Evolutionary conservation across 2,888 invertebrate species (phyloP).

Genomic region (Endotricha flammealis): DNA sequence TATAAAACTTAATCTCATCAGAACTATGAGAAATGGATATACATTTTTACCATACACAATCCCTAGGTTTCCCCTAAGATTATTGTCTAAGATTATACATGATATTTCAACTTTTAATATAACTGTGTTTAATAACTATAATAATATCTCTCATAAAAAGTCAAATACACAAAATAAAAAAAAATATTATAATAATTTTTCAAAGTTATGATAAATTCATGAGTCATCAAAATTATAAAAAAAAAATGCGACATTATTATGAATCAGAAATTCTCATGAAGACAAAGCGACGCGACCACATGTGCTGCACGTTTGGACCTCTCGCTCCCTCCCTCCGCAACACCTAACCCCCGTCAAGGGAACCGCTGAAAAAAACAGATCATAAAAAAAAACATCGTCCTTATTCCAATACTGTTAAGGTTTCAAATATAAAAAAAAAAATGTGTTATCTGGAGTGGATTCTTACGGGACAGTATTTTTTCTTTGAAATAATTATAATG

Average conservation of each 20-base stretch:
- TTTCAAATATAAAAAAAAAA: slow-evolving; percentile 13
- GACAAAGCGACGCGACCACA: slow-evolving; percentile 48
- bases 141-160: too few species aligned
- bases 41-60: too few species aligned
- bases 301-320: slow-evolving; percentile 62
- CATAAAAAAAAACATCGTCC: slow-evolving; percentile 31
- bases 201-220: slow-evolving; percentile 9
- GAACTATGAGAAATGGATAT: too few species aligned
- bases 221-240: slow-evolving; percentile 24
- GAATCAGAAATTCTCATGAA: slow-evolving; percentile 73
- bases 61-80: too few species aligned
- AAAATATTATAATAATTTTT: too few species aligned
- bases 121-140: too few species aligned
- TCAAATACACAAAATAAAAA: too few species aligned
- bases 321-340: slow-evolving; percentile 37
- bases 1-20: too few species aligned
- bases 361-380: slow-evolving; percentile 62
- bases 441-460: slow-evolving; percentile 3
- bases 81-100: too few species aligned
- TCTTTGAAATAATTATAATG: slow-evolving; percentile 25
- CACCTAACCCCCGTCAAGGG: slow-evolving; percentile 53
- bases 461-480: slow-evolving; percentile 42
- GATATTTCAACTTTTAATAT: too few species aligned
- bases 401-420: slow-evolving; percentile 27
- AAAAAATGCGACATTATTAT: slow-evolving; percentile 45